These are phyloP conservation scores for Coenonympha arcania DNA, from an alignment of 2,888 invertebrate genomes.

Conservation along the genomic window DNA sequence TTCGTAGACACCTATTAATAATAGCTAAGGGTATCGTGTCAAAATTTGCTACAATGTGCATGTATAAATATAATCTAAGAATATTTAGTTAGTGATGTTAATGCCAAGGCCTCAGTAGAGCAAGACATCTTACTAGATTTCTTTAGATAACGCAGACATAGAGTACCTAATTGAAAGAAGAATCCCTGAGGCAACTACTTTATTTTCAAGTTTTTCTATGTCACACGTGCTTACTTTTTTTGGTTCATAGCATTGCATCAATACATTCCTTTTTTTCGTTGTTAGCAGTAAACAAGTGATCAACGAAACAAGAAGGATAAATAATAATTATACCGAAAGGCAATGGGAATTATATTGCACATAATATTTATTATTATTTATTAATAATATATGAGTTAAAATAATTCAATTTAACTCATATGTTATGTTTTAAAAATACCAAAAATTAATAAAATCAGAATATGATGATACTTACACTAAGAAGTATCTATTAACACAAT, in stretches of 20 bases:
- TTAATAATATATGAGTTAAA: no score
- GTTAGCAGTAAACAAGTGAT: neutral
- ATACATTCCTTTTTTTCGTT: neutral
- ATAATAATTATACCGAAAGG: neutral
- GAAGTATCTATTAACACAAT: no score
- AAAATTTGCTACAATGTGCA: slow-evolving; percentile 44
- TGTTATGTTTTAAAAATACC: neutral
- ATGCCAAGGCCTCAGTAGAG: slow-evolving; percentile 23
- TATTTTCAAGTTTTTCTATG: neutral
- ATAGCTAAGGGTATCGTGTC: slow-evolving; percentile 49
- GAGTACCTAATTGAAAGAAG: neutral
- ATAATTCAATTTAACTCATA: neutral
- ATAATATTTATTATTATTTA: no score
- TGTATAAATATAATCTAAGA: slow-evolving; percentile 34
- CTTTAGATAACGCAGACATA: neutral
- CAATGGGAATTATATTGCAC: neutral
- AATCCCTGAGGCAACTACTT: neutral
- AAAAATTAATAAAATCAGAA: no score
- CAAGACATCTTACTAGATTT: slow-evolving; percentile 4
- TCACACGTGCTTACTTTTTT: neutral
- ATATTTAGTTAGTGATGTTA: slow-evolving; percentile 39
- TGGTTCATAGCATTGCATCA: neutral
- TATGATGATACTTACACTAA: no score
- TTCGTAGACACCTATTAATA: slow-evolving; percentile 46
- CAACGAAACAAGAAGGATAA: neutral